Base-by-base conservation (phyloP, 1,140 invertebrate genomes). In the Nylanderia fulva region DNA sequence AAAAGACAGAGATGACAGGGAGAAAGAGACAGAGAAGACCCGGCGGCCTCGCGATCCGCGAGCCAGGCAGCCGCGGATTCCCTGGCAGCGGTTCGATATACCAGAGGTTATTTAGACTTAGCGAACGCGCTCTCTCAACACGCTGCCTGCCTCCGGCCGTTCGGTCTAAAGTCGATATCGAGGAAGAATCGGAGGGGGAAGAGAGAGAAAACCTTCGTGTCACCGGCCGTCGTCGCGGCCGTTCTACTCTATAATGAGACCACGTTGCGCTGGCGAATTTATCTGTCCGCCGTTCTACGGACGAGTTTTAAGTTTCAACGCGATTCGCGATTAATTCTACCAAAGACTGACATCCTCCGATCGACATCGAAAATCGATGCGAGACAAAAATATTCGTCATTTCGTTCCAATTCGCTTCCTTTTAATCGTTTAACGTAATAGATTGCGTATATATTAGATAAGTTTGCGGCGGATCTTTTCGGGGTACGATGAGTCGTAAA, bases 71-170 rank as follows among this genome's bases (percentile, higher is more conserved):
- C 29, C 29, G 45, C 89, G 89, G 90, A 89, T 90, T 84, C 85
- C 68, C 61, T 87, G 82, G 89, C 88, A 86, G 85, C 90, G 86
- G 79, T 85, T 91, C 89, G 88, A 88, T 88, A 88, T 87, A 91
- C 84, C 85, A 80, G 84, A 80, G 84, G 88, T 86, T 84, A 86
- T 80, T 58, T 84, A 85, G 86, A 45, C 69, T 86, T 86, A 84
- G 84, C 84, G 71, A 74, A 74, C 71, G 33, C 54, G 72, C 36
- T 76, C 58, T 63, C 74, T 63, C 74, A 24, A 76, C n/a, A n/a
- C 36, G 74, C 39, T 64, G 74, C 58, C 58, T 63, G 56, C 74
- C 74, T 63, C 58, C 74, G 74, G 39, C 58, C 56, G 56, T 63
- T 63, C 24, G 58, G 74, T 61, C 56, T 63, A 61, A 76, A 63